Base-by-base conservation (phyloP, 2,888 invertebrate species). In the Parelbella ahira region DNA sequence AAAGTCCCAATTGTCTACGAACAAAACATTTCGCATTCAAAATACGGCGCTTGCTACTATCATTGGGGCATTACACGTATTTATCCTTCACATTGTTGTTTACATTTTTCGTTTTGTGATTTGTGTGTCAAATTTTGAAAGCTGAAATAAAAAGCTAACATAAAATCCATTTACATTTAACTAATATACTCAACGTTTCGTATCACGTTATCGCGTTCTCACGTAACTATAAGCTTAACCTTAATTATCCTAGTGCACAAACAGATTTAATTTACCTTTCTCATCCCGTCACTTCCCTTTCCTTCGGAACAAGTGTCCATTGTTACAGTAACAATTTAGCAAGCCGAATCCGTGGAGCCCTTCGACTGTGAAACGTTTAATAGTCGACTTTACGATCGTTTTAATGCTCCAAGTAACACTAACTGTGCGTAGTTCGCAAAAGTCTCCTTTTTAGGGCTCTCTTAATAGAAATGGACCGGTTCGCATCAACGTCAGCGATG, bases 381-480 rank as follows among this genome's bases (percentile, higher is more conserved):
- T 24, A 24, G 30, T 39, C 24, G 18, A 39, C 24, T 30, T 39
- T 39, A 39, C 24, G 32, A 20, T 20, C 19, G 8, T 39, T 39
- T 39, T 32, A 39, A 10, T 24, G 20, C 24, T 18, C 19, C 12
- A 12, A 9, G 32, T 41, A 41, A 33, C 24, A 13, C n/a, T 33
- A 25, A 32, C 39, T 24, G 25, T 39, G 13, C 11, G 27, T 32
- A 20, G 32, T 33, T 39, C 19, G 19, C 32, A 33, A 39, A 32
- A 27, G 25, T 19, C 12, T 27, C 13, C n/a, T 33, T 33, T 27
- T 39, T 19, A 39, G 30, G 9, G 24, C 30, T n/a, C 30, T 12
- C 28, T 39, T 24, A 23, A 25, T 38, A 38, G 38, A 32, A 32
- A 39, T 39, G 30, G 19, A 24, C 29, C 38, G 18, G 29, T 29